Base-by-base conservation (phyloP, 2,888 invertebrate species). In the Crematogaster levior region DNA sequence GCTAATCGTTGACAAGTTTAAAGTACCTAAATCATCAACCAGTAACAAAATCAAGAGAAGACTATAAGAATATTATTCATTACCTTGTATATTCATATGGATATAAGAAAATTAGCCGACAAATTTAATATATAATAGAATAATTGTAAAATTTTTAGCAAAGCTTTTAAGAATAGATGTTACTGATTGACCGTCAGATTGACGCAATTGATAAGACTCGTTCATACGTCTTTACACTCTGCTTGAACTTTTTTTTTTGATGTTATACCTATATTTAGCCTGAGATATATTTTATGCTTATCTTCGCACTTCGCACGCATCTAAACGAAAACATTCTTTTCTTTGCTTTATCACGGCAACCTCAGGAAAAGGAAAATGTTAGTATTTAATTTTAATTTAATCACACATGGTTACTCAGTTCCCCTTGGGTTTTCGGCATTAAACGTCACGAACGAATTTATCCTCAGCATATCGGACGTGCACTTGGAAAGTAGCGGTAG, bases 401-500 rank as follows among this genome's bases (percentile, higher is more conserved):
- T 24, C 63, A 68, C 77, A 79, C 77, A 56, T 53, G 24, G 21
- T 61, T 61, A 74, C 7, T 61, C 58, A 60, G n/a, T 21, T 4
- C 72, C 46, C 24, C 5, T 56, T 12, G 10, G 18, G 12, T n/a
- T 30, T 2, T 34, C 56, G 4, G 18, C 68, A 3, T 56, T 68
- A 56, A 68, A 56, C 18, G 0, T 79, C 18, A 56, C 46, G 51
- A 58, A 37, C 24, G 61, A 85, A 84, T 88, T 43, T 53, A 46
- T 77, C 12, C 21, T 43, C 92, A 97, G 97, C 95, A 96, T 97
- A 95, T 97, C 97, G 88, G 97, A 97, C 94, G 96, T 97, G 88
- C 96, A 96, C 93, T 95, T 97, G 94, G 97, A 97, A 94, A 96
- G 94, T 86, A 94, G 94, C 79, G 94, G 94, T 56, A 94, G 94